Evolutionary conservation across 2,113 vertebrate genomes (phyloP), one percentile per base, ranked within the genome.

Genomic region (Puffinus mauretanicus): DNA sequence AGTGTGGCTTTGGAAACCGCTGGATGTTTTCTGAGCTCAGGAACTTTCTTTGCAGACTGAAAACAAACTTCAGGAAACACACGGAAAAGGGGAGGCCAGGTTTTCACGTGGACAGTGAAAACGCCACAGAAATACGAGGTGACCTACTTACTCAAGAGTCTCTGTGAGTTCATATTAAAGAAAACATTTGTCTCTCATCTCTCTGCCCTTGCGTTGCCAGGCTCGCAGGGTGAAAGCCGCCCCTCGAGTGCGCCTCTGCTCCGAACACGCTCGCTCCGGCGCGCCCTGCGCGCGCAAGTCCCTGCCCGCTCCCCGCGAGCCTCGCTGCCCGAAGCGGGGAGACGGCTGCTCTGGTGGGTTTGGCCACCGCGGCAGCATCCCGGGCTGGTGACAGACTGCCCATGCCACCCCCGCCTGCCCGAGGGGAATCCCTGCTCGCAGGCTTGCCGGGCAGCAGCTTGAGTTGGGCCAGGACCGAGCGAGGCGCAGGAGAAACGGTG

Each of bases 31-130:
- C 36, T 13, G 67, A 84, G 87, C 89, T 96, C 83, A 85, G 89
- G 86, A 91, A 87, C 78, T 88, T 67, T 82, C 66, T 85, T 16
- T 80, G 58, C 67, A 95, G 94, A 44, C 44, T 0, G 7, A 73
- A 97, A 95, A 86, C 90, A 94, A 92, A 93, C 77, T 85, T 76
- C 87, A 93, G 95, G 95, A 94, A 96, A 66, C 51, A n/a, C 62
- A 51, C 5, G 22, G 71, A 70, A 79, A 66, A 77, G 36, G 47
- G 52, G 73, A 94, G 96, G 91, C 57, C 29, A 62, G 62, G 77
- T 73, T 94, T 86, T 71, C 55, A 26, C 2, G 11, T 2, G 55
- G 64, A n/a, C 69, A 29, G 66, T 3, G 7, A 93, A 84, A 82
- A 64, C 88, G 36, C 36, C 26, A 30, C 69, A 94, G 82, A 49